phyloP scores from a whole-genome alignment of 2,888 invertebrate genomes.

The Leptinotarsa haldemani region DNA sequence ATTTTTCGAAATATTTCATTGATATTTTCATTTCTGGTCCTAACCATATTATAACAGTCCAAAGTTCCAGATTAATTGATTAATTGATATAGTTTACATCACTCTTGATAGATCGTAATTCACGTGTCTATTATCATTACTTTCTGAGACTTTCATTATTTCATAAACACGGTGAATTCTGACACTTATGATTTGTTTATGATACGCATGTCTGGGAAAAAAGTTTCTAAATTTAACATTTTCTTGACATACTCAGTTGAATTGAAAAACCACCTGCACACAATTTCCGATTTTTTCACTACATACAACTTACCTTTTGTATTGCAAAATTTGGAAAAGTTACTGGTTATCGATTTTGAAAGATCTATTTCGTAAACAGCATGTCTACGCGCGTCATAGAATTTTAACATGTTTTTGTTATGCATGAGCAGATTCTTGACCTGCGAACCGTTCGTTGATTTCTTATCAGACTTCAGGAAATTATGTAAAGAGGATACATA shows the following conservation, averaged over 20 bases:
- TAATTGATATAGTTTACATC: not conserved
- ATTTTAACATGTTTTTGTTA: not conserved
- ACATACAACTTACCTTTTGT: too few relatives aligned
- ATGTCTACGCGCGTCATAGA: too few relatives aligned
- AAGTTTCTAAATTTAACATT: too few relatives aligned
- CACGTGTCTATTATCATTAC: not conserved
- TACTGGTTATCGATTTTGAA: too few relatives aligned
- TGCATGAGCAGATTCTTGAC: not conserved
- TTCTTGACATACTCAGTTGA: too few relatives aligned
- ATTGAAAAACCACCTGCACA: too few relatives aligned
- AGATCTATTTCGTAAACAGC: too few relatives aligned
- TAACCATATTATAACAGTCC: not conserved
- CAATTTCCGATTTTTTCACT: too few relatives aligned
- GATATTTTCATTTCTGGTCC: not conserved
- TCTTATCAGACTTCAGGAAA: not conserved
- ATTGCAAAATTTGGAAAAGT: too few relatives aligned
- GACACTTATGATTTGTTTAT: too few relatives aligned
- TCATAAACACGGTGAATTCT: not conserved
- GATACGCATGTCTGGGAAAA: too few relatives aligned
- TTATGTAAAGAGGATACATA: not conserved
- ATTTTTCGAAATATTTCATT: slow-evolving; percentile 12
- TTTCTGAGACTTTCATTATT: not conserved
- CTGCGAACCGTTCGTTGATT: not conserved
- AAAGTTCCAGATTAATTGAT: slow-evolving; percentile 22
- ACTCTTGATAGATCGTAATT: not conserved